Evolutionary conservation across 2,113 vertebrate genomes (phyloP), one percentile per base, ranked within the genome.

Genomic region (Hydropotes inermis): DNA sequence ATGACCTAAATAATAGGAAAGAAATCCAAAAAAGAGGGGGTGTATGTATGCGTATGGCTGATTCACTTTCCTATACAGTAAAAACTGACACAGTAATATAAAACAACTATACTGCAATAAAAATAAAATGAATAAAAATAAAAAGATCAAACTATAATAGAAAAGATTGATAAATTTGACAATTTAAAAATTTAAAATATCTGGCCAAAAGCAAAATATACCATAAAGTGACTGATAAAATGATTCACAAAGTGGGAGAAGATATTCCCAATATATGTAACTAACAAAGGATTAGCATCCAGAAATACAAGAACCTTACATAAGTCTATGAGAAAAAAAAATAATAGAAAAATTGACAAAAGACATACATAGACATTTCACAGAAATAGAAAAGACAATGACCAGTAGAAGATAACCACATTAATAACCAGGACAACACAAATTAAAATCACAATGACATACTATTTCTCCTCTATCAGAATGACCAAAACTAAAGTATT

Each of bases 141-240:
- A 74, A 94, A 95, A 74, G 7, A 1, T 81, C 28, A 96, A 87
- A 83, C 47, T 47, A 91, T n/a, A 81, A 85, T 36, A 90, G 13
- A 64, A 89, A 67, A 55, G 11, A 76, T 16, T 47, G 7, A 36
- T 47, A 96, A 91, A 93, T 57, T 67, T 83, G 13, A 60, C 27
- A 89, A n/a, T 61, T 94, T 95, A 50, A 74, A 91, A 89, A 86
- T 89, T 76, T 95, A 87, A 33, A 96, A 61, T 70, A 45, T 88
- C 33, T 70, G 33, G 8, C 76, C n/a, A 54, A 74, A 82, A 83
- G 60, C 6, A 57, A 61, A 87, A 95, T 84, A 47, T 58, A 79
- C 21, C 19, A 30, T 67, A 54, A 95, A 93, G n/a, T 90, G n/a
- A 94, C 19, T 87, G 27, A 96, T 61, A 52, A 91, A 87, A 91